A percentile compares a stretch with the other conserved stretches of the same genome.
Evolutionary conservation across 2,797 vertebrate genomes (phyloP).

Genomic region (Mustela erminea): DNA sequence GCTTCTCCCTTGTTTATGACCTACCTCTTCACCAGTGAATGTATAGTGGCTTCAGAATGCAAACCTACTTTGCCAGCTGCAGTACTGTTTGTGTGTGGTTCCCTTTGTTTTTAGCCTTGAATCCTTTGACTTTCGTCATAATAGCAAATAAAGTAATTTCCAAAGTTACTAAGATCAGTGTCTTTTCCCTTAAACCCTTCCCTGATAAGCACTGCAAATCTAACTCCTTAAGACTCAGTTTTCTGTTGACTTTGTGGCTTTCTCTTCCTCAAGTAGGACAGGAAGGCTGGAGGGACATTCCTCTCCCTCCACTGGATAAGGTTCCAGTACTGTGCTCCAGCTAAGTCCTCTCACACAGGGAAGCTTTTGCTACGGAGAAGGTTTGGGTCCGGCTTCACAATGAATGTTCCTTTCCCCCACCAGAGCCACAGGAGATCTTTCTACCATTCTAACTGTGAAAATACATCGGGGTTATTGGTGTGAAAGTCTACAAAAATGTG

Average conservation of each 20-base stretch:
- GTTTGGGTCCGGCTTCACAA: not conserved
- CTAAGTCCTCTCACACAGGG: not conserved
- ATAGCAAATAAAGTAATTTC: not conserved
- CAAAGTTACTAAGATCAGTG: not conserved
- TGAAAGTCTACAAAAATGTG: not conserved
- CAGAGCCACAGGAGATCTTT: not conserved
- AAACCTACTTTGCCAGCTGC: not conserved
- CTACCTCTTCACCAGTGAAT: not conserved
- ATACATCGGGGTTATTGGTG: not conserved
- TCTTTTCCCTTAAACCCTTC: not conserved
- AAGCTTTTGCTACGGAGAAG: slow-evolving; percentile 13
- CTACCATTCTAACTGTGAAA: not conserved
- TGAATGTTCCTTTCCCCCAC: not conserved
- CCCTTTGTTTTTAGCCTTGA: not conserved
- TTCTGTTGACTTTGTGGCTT: not conserved
- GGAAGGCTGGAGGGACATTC: not conserved
- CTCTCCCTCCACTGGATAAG: not conserved
- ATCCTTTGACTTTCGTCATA: not conserved
- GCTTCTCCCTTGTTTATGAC: not conserved
- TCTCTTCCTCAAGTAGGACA: not conserved
- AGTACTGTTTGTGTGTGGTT: not conserved
- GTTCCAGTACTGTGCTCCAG: not conserved
- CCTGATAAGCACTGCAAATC: not conserved
- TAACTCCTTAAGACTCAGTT: not conserved
- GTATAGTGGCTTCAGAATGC: not conserved